Conservation (phyloP, 2,797 vertebrate genomes). For the Notamacropus eugenii region DNA sequence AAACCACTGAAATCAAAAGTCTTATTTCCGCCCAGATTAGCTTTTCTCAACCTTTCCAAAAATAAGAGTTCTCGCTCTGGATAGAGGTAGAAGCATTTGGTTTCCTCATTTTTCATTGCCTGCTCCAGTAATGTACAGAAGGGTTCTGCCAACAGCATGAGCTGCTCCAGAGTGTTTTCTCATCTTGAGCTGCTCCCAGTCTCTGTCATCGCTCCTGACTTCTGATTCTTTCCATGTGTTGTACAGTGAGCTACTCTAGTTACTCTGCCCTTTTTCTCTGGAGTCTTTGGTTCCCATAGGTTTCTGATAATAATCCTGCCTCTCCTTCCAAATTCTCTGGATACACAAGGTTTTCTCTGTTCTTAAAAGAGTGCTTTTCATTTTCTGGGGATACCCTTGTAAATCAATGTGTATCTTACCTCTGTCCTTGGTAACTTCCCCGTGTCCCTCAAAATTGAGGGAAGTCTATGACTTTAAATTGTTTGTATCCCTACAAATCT, state of each 20-base stretch:
- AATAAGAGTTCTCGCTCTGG: neutral
- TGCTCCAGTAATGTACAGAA: neutral
- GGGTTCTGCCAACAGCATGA: neutral
- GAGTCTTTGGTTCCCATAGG: neutral
- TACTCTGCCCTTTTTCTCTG: neutral
- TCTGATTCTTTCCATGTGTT: neutral
- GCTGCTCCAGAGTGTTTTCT: neutral
- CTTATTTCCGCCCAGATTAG: neutral
- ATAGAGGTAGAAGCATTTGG: neutral
- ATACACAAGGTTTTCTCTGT: neutral
- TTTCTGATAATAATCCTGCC: neutral
- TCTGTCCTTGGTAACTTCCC: neutral
- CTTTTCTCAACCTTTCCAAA: constrained; percentile 1
- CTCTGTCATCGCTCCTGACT: neutral
- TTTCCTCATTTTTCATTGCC: neutral
- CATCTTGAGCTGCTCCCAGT: neutral
- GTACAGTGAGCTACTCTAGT: constrained; percentile 2
- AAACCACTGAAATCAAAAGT: neutral
- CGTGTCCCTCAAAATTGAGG: neutral
- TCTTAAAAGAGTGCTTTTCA: neutral
- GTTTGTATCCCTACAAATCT: neutral
- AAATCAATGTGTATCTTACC: neutral
- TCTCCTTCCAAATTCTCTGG: neutral
- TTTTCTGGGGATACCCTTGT: neutral
- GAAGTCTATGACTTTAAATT: neutral